Evolutionary conservation across 2,113 vertebrate genomes (phyloP), one percentile per base, ranked within the genome.

Genomic region (Mugil cephalus): DNA sequence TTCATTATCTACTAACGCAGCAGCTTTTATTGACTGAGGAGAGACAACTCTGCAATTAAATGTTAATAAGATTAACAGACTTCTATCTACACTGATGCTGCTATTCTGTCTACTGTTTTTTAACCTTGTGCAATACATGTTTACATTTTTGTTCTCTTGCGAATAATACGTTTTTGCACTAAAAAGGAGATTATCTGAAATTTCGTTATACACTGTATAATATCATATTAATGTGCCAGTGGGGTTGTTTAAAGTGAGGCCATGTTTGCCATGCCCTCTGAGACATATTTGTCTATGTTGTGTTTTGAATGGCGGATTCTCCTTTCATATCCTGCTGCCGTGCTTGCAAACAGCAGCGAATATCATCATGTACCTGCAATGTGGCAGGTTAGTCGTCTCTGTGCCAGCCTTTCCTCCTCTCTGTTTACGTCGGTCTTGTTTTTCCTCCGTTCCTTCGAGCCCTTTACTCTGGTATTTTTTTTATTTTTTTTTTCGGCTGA

Each of bases 291-390:
- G 18, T 65, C 34, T 67, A 36, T 13, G 11, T n/a, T 46, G 11
- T 42, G 34, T 30, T 30, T 30, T 30, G 24, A 2, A 30, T 30
- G 24, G 24, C 24, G 5, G 56, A 58, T 39, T 30, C 15, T 46
- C 47, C 52, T 55, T 53, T 75, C 53, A 54, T 73, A 8, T 53
- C 46, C 43, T 40, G 60, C 71, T 65, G 73, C 74, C 73, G 52
- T 40, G 81, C 18, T 79, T 71, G 60, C 82, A 87, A 85, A 87
- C 66, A 61, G 74, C 61, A 70, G 69, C 4, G 70, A 85, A 92
- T 90, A 88, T 66, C 83, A 52, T 84, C 84, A 76, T 21, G 19
- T 88, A 82, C 62, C 81, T 86, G 83, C 47, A 18, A 87, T 40
- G 38, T 36, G 46, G 62, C 76, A 71, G 64, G 21, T 66, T 38